Evolutionary conservation across 2,113 vertebrate genomes (phyloP).

Genomic region (Miniopterus natalensis): DNA sequence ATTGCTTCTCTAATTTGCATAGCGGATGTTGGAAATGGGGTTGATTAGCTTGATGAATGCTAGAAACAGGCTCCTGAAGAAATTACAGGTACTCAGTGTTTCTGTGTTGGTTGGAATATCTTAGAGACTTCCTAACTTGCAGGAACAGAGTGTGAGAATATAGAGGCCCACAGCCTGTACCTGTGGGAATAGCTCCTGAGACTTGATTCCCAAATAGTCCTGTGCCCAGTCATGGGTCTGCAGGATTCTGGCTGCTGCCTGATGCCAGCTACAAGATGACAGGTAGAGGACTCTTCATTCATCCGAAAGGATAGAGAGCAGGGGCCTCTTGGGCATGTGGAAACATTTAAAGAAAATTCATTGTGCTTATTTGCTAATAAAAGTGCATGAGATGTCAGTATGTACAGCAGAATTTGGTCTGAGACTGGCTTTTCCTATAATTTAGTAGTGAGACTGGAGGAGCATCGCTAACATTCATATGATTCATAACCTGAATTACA

Average conservation of each 20-base stretch:
- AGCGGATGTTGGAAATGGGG: neutral
- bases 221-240: neutral
- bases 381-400: neutral
- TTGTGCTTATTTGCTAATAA: neutral
- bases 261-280: neutral
- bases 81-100: neutral
- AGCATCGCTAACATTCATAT: neutral
- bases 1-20: neutral
- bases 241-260: neutral
- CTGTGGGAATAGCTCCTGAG: neutral
- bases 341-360: neutral
- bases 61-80: neutral
- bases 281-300: neutral
- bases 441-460: neutral
- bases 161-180: too few species aligned
- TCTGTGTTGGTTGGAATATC: neutral
- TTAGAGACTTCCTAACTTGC: neutral
- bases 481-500: neutral
- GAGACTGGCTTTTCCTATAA: neutral
- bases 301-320: neutral
- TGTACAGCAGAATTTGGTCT: neutral
- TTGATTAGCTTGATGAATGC: neutral
- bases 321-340: neutral
- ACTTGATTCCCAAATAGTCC: neutral
- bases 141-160: neutral